A percentile compares a stretch with the other conserved stretches of the same genome.
Conservation (phyloP, 2,888 invertebrate genomes). For the Boloria euphrosyne region DNA sequence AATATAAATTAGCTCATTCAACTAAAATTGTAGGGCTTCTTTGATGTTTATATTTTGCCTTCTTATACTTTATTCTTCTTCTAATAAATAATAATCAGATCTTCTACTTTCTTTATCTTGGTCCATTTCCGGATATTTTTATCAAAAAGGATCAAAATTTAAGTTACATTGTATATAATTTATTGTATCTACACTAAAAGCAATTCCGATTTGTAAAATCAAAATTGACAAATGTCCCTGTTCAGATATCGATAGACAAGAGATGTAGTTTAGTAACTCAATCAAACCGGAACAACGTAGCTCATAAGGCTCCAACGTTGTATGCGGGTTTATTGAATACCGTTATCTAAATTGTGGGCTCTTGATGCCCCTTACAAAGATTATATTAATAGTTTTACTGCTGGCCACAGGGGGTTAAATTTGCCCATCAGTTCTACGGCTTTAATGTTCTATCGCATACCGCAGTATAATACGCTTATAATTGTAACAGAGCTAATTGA, state of each 20-base stretch:
- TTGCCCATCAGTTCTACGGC: conserved; percentile 61
- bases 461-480: conserved; percentile 66
- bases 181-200: background rate
- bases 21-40: conserved; percentile 9
- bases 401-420: conserved; percentile 55
- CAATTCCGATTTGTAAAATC: background rate
- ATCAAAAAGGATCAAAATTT: conserved; percentile 9
- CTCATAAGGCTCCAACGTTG: conserved; percentile 32
- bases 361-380: conserved; percentile 71
- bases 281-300: conserved; percentile 63
- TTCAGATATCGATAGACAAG: conserved; percentile 7
- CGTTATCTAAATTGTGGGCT: conserved; percentile 74
- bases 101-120: too few species aligned
- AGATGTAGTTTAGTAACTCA: conserved; percentile 50
- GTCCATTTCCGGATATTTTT: too few species aligned
- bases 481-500: conserved; percentile 70
- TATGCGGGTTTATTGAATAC: conserved; percentile 70
- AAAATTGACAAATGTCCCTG: background rate
- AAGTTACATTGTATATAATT: background rate
- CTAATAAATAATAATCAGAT: too few species aligned
- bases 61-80: background rate
- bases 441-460: conserved; percentile 61
- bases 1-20: conserved; percentile 55
- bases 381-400: conserved; percentile 74
- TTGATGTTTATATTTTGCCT: conserved; percentile 14